These are phyloP conservation scores for Melanogrammus aeglefinus DNA, from an alignment of 2,797 vertebrate species.

Conservation along the genomic window DNA sequence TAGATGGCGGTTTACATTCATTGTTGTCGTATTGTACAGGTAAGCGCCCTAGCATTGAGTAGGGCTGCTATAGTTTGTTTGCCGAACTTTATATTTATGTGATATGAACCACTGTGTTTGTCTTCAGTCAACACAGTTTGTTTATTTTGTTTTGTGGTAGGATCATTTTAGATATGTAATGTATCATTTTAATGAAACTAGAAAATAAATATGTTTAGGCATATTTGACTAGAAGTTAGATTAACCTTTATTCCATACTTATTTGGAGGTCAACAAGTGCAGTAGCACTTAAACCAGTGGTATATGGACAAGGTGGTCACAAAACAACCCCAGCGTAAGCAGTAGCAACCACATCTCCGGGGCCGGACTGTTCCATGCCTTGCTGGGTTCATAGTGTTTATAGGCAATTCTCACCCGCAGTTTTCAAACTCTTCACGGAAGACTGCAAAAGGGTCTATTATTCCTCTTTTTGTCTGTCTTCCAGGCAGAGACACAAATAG, in stretches of 20 bases:
- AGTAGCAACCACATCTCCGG: background rate
- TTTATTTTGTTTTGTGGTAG: no score
- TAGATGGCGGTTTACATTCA: slow-evolving; percentile 51
- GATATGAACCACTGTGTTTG: background rate
- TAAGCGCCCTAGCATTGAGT: background rate
- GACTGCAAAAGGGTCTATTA: slow-evolving; percentile 60
- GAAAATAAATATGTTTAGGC: background rate
- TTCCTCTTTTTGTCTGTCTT: slow-evolving; percentile 42
- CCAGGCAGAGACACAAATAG: slow-evolving; percentile 67
- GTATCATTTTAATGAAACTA: background rate
- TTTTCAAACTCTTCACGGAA: slow-evolving; percentile 56
- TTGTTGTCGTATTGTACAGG: slow-evolving; percentile 7
- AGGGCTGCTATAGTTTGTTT: background rate
- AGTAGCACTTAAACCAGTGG: background rate
- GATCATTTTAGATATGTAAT: no score
- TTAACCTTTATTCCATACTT: background rate
- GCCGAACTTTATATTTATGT: background rate
- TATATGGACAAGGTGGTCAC: background rate
- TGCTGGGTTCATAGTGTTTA: slow-evolving; percentile 43
- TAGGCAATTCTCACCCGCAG: slow-evolving; percentile 53
- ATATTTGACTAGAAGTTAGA: background rate
- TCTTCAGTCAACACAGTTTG: background rate
- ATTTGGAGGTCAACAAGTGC: background rate
- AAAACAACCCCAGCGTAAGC: no score
- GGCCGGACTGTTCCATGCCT: slow-evolving; percentile 10